These are phyloP conservation scores for Noctilio leporinus DNA, from an alignment of 2,113 vertebrate genomes.

Conservation along the genomic window DNA sequence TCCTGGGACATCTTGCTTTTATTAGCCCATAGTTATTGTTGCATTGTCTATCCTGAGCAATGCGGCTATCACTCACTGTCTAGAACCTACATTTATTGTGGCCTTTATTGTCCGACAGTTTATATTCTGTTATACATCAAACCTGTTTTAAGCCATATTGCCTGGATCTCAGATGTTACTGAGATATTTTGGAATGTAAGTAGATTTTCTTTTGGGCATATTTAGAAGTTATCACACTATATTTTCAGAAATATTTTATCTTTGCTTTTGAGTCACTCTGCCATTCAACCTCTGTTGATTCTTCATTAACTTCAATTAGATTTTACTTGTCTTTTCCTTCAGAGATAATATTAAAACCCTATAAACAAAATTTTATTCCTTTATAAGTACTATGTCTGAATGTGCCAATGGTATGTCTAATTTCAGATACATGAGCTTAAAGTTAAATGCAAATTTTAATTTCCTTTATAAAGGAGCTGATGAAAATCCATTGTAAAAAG, in stretches of 20 bases:
- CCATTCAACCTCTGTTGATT: conserved; percentile 13
- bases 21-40: conserved; percentile 24
- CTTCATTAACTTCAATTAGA: conserved; percentile 40
- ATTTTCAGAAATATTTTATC: conserved; percentile 5
- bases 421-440: conserved; percentile 47
- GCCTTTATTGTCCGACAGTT: background rate
- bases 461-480: conserved; percentile 65
- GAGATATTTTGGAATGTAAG: conserved; percentile 18
- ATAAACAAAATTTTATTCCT: conserved; percentile 36
- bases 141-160: background rate
- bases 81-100: background rate
- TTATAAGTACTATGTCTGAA: conserved; percentile 18
- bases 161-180: background rate
- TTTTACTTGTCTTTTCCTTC: conserved; percentile 36
- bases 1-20: conserved; percentile 48
- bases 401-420: conserved; percentile 23
- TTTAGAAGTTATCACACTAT: background rate
- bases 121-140: background rate
- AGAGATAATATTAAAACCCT: conserved; percentile 33
- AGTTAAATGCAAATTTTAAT: conserved; percentile 60
- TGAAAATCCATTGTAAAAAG: conserved; percentile 72
- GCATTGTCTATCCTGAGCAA: background rate
- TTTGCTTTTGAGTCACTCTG: conserved; percentile 34
- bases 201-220: background rate
- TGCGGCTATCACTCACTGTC: background rate